These are phyloP conservation scores for Synchiropus splendidus DNA, from an alignment of 2,113 vertebrate genomes.

Conservation along the genomic window DNA sequence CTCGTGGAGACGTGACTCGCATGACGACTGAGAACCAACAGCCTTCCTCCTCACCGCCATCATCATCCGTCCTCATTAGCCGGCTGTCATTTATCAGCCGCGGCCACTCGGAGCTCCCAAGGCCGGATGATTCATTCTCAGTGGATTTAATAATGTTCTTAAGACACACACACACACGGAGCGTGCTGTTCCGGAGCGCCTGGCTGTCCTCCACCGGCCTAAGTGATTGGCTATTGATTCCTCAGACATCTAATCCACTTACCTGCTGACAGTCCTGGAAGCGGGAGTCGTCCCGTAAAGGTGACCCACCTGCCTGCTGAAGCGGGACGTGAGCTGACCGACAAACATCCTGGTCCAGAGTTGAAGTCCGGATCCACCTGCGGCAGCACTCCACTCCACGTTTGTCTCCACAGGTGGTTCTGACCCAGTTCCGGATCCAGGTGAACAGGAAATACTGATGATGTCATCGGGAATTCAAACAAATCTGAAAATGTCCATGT, in stretches of 20 bases:
- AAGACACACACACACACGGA: constrained; percentile 8
- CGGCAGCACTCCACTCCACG: too few relatives aligned
- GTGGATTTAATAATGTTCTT: constrained; percentile 39
- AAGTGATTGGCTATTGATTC: constrained; percentile 71
- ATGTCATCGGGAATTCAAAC: too few relatives aligned
- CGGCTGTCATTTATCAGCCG: constrained; percentile 31
- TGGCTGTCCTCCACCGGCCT: constrained; percentile 35
- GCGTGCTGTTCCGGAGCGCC: constrained; percentile 13
- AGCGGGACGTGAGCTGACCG: background rate
- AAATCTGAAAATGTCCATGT: too few relatives aligned
- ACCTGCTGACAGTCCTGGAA: constrained; percentile 33
- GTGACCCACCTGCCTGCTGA: constrained; percentile 43
- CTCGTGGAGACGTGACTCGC: constrained; percentile 14
- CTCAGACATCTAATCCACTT: constrained; percentile 62
- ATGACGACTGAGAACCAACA: constrained; percentile 9
- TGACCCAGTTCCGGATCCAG: too few relatives aligned
- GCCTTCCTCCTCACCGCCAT: constrained; percentile 15
- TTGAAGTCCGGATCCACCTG: too few relatives aligned
- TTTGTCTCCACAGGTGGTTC: too few relatives aligned
- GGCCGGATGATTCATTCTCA: constrained; percentile 32
- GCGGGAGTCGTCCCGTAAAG: constrained; percentile 26
- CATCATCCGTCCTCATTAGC: constrained; percentile 43
- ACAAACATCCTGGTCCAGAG: too few relatives aligned
- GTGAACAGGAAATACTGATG: too few relatives aligned
- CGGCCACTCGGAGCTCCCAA: constrained; percentile 15